phyloP scores from a whole-genome alignment of 2,113 vertebrate species.

The Odobenus rosmarus region DNA sequence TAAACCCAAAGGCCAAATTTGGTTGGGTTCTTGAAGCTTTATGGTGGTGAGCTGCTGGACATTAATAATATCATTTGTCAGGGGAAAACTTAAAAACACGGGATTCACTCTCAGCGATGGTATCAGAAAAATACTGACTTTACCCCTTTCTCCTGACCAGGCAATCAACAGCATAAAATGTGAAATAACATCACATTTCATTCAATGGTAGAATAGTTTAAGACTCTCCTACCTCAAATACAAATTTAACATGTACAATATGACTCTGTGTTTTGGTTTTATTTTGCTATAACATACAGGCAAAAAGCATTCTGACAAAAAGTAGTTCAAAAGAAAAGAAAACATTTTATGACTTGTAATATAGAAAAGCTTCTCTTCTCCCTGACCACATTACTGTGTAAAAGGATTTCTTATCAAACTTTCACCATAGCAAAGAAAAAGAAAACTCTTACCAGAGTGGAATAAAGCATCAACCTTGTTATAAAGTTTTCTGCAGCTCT shows the following conservation, averaged over 20 bases:
- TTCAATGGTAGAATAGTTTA: background rate
- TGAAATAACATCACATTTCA: constrained; percentile 36
- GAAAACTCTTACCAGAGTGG: constrained; percentile 76
- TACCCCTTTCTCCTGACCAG: background rate
- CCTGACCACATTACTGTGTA: constrained; percentile 33
- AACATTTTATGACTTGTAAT: constrained; percentile 52
- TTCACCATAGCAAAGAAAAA: constrained; percentile 42
- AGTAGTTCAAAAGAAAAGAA: constrained; percentile 50
- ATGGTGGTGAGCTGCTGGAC: background rate
- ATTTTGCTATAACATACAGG: constrained; percentile 26
- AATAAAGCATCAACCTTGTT: constrained; percentile 59
- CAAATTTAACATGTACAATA: constrained; percentile 46
- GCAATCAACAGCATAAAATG: background rate
- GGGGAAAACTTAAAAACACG: background rate
- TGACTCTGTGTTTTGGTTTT: constrained; percentile 35
- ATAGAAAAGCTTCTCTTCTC: constrained; percentile 12
- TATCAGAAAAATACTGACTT: background rate
- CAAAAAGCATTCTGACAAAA: background rate
- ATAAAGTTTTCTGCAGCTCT: constrained; percentile 57
- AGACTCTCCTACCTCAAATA: constrained; percentile 45
- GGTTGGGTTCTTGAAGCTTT: background rate
- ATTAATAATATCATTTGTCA: background rate
- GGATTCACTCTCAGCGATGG: background rate
- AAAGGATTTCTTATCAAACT: constrained; percentile 63
- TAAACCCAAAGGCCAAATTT: background rate